Conservation (phyloP, 1,140 invertebrate species). For the Bacillus rossius region DNA sequence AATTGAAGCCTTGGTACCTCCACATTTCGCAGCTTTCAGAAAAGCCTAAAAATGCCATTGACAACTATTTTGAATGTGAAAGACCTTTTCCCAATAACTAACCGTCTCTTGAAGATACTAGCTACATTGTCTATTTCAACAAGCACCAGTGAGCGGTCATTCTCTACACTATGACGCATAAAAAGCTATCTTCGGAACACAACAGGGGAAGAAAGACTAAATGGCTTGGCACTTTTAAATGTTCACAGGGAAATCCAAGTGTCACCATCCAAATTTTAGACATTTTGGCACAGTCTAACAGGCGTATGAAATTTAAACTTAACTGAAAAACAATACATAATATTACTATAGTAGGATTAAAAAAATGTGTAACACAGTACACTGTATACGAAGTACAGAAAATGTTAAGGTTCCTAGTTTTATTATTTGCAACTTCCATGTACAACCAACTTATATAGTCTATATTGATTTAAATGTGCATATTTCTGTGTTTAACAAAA, state of each 20-base stretch:
- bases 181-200: slow-evolving; percentile 15
- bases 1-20: not conserved
- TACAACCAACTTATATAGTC: no score
- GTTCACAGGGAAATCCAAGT: slow-evolving; percentile 9
- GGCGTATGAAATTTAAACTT: no score
- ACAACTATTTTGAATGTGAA: not conserved
- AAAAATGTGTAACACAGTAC: no score
- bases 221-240: slow-evolving; percentile 14
- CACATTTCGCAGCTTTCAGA: not conserved
- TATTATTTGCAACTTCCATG: no score
- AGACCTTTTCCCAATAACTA: not conserved
- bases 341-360: no score
- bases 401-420: no score
- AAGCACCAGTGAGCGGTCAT: slow-evolving; percentile 11
- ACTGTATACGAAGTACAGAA: no score
- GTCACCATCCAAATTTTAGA: no score
- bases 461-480: no score
- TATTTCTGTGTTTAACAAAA: no score
- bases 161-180: slow-evolving; percentile 16
- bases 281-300: no score
- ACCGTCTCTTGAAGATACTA: not conserved
- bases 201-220: slow-evolving; percentile 10
- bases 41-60: not conserved
- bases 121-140: not conserved
- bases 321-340: no score